phyloP scores from a whole-genome alignment of 2,888 invertebrate genomes.

The Lithophane ornitopus region DNA sequence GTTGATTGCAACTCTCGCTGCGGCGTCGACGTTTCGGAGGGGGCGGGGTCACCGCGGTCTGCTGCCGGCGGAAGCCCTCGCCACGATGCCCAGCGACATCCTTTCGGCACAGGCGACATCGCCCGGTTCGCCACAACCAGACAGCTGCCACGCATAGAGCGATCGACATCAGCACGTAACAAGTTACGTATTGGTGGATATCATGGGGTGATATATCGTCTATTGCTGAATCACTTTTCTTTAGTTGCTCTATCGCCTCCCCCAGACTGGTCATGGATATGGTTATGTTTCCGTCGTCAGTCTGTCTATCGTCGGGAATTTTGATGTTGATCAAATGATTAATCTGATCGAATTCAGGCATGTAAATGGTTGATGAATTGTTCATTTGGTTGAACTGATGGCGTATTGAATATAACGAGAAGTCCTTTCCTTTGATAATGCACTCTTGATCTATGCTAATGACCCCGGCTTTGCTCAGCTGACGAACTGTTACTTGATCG shows the following conservation, averaged over 20 bases:
- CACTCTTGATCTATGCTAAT: constrained; percentile 8
- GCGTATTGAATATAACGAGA: constrained; percentile 15
- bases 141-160: constrained; percentile 9
- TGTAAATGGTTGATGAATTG: constrained; percentile 7
- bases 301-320: too few relatives aligned
- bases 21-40: too few relatives aligned
- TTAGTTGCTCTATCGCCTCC: neutral
- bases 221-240: constrained; percentile 7
- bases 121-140: too few relatives aligned
- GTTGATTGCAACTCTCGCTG: too few relatives aligned
- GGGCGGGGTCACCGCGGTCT: too few relatives aligned
- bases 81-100: too few relatives aligned
- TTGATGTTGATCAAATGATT: constrained; percentile 9
- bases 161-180: constrained; percentile 1
- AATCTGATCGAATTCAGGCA: constrained; percentile 16
- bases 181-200: constrained; percentile 14
- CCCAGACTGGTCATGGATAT: constrained; percentile 8
- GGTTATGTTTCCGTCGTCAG: constrained; percentile 5
- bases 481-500: constrained; percentile 10
- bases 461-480: constrained; percentile 16
- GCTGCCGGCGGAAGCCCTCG: too few relatives aligned
- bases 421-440: constrained; percentile 17
- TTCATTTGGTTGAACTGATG: constrained; percentile 15
- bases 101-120: too few relatives aligned
- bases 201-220: constrained; percentile 9